Evolutionary conservation across 2,888 invertebrate genomes (phyloP), one percentile per base, ranked within the genome.

Genomic region (Scotopteryx bipunctaria): DNA sequence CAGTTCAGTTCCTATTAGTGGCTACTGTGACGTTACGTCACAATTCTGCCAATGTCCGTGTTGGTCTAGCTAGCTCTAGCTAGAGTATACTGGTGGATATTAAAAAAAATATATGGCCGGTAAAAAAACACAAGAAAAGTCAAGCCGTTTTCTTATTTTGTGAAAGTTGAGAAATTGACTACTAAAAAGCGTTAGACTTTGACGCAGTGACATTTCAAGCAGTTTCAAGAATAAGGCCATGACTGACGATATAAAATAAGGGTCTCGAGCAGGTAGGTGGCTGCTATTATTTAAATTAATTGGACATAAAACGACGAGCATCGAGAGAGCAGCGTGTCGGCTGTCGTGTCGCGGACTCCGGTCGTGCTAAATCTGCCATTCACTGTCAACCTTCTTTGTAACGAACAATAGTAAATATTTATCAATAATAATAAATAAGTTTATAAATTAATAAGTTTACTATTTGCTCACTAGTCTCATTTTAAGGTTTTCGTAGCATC

Each of bases 251-350:
- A 60, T 45, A 60, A 66, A 64, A 66, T 67, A 73, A 73, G 71
- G 74, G 71, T 71, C 70, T 71, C 73, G 31, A 36, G 69, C 83
- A 86, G 84, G 85, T 83, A 85, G 81, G 74, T 78, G 78, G 80
- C 76, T 70, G 84, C 86, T 82, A 85, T 87, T 86, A 87, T 87
- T 87, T 86, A 87, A 87, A 86, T 87, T 86, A 86, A 87, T 87
- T 87, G 86, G 83, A 84, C 81, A 80, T 83, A 81, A 84, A 86
- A 85, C 82, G 82, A 81, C 76, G 73, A 79, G 69, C 71, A 71
- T 68, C 69, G 73, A 77, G 73, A 73, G 69, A 81, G 75, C n/a
- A n/a, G n/a, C 80, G 78, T 82, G 81, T 82, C 81, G 81, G 70
- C 69, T 66, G 68, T 71, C 69, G 70, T 76, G 71, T 64, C 66